Percentiles rank a stretch among this genome's conserved stretches.
Conservation (phyloP, 2,888 invertebrate species). For the Zonitis immaculata region DNA sequence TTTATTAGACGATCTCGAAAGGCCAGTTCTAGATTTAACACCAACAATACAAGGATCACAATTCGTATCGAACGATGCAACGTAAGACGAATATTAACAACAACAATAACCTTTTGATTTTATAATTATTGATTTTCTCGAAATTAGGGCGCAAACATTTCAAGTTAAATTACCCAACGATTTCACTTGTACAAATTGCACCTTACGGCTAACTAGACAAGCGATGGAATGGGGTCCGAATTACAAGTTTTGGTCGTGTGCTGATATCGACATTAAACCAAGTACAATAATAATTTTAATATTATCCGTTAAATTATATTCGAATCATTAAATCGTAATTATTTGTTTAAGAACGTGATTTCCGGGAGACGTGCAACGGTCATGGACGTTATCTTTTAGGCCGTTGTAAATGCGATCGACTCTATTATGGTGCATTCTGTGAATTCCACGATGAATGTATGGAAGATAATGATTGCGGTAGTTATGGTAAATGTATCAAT, state of each 20-base stretch:
- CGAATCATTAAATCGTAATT: no score
- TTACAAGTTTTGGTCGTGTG: conserved; percentile 93
- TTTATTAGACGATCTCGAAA: conserved; percentile 76
- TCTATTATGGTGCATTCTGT: conserved; percentile 77
- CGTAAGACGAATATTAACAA: conserved; percentile 60
- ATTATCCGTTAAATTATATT: no score
- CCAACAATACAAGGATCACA: conserved; percentile 75
- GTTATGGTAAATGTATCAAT: conserved; percentile 80
- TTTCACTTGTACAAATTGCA: conserved; percentile 84
- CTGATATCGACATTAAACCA: conserved; percentile 82
- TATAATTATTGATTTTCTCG: no score
- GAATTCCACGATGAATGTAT: conserved; percentile 87
- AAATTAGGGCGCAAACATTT: conserved; percentile 72
- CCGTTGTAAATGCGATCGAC: conserved; percentile 74
- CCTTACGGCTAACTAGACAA: conserved; percentile 81
- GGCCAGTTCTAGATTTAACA: conserved; percentile 79
- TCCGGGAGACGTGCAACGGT: conserved; percentile 78
- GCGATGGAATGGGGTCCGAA: conserved; percentile 82
- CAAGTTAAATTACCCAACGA: conserved; percentile 74
- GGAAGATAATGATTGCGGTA: conserved; percentile 79
- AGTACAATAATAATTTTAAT: no score
- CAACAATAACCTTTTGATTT: no score
- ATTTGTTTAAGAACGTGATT: conserved; percentile 60
- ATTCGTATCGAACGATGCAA: conserved; percentile 77
- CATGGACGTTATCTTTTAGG: conserved; percentile 76